Evolutionary conservation across 2,888 invertebrate species (phyloP).

Genomic region (Agonum fuliginosum): DNA sequence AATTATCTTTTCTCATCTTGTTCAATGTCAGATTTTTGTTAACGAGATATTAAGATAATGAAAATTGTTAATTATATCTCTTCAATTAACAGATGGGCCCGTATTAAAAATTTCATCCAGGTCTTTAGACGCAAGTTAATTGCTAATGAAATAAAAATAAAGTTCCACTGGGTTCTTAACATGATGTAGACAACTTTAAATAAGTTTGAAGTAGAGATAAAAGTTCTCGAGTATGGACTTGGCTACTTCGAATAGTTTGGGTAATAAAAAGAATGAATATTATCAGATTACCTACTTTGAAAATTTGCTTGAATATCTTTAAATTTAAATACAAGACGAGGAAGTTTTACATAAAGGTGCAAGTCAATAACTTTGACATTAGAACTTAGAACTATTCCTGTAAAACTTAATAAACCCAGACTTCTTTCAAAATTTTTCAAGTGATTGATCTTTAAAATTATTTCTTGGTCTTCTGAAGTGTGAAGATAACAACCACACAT

Average conservation of each 20-base stretch:
- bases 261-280: neutral
- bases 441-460: too few relatives aligned
- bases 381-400: too few relatives aligned
- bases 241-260: neutral
- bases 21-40: constrained; percentile 30
- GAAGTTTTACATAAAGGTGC: too few relatives aligned
- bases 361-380: too few relatives aligned
- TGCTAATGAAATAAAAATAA: constrained; percentile 39
- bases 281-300: neutral
- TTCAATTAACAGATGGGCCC: constrained; percentile 25
- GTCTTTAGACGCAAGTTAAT: constrained; percentile 17
- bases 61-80: constrained; percentile 36
- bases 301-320: neutral
- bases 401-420: too few relatives aligned
- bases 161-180: neutral
- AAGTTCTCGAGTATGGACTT: neutral
- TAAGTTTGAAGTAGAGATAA: constrained; percentile 9
- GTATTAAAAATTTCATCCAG: constrained; percentile 13
- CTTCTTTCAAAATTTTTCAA: too few relatives aligned
- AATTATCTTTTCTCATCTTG: neutral
- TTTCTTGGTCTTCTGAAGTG: too few relatives aligned
- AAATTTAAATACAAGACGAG: neutral
- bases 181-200: constrained; percentile 28
- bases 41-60: constrained; percentile 30
- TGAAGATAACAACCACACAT: too few relatives aligned